Evolutionary conservation across 2,888 invertebrate species (phyloP).

Genomic region (Eurytoma californica): DNA sequence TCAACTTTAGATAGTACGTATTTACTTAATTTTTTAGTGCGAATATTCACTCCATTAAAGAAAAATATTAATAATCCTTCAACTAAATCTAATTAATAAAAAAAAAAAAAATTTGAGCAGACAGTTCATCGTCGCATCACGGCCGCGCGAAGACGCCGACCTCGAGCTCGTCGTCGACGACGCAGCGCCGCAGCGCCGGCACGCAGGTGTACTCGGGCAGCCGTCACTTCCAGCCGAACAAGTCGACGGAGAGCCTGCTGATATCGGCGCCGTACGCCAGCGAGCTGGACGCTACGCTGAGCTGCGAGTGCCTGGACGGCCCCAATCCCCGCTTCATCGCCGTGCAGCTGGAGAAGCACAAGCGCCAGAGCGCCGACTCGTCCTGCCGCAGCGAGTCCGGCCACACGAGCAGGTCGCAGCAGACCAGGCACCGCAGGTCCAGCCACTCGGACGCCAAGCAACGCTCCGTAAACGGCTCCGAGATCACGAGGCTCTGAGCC

Average conservation of each 20-base stretch:
- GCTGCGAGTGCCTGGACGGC: constrained; percentile 83
- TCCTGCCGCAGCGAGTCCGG: constrained; percentile 56
- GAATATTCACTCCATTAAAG: no score
- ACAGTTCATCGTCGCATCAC: constrained; percentile 65
- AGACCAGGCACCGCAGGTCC: constrained; percentile 69
- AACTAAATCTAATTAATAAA: not conserved
- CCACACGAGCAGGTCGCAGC: constrained; percentile 56
- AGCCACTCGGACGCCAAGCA: constrained; percentile 71
- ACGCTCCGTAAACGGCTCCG: constrained; percentile 70
- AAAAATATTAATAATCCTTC: not conserved
- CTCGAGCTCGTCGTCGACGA: constrained; percentile 61
- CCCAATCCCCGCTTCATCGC: constrained; percentile 62
- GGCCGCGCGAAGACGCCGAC: constrained; percentile 78
- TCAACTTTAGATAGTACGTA: no score
- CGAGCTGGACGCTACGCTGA: constrained; percentile 82
- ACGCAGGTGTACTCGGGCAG: constrained; percentile 75
- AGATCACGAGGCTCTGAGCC: constrained; percentile 68
- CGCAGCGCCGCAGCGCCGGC: constrained; percentile 76
- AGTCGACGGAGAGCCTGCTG: constrained; percentile 88
- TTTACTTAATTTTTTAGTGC: no score
- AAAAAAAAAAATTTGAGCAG: not conserved
- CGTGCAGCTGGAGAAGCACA: constrained; percentile 69
- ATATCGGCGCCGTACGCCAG: constrained; percentile 82
- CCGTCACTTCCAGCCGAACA: constrained; percentile 80
- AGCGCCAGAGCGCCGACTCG: constrained; percentile 63